Conservation (phyloP, 2,113 vertebrate genomes). For the Acrocephalus kingi region DNA sequence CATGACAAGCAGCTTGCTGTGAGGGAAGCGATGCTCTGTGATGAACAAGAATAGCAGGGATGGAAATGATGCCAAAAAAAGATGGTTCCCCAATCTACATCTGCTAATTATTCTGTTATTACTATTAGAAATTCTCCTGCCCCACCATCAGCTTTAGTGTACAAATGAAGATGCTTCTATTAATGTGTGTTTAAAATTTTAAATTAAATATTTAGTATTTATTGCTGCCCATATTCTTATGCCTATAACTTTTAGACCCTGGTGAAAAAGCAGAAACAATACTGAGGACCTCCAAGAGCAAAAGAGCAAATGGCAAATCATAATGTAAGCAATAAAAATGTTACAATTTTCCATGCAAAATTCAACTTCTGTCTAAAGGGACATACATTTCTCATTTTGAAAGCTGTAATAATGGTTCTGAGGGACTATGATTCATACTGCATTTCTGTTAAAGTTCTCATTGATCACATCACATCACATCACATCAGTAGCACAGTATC, state of each 20-base stretch:
- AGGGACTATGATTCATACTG: neutral
- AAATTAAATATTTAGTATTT: neutral
- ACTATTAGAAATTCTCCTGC: neutral
- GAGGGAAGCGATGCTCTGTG: neutral
- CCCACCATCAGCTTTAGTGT: neutral
- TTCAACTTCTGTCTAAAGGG: neutral
- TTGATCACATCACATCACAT: neutral
- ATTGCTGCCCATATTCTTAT: neutral
- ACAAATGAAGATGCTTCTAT: neutral
- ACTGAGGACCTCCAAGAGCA: neutral
- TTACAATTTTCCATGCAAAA: neutral
- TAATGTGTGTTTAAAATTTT: neutral
- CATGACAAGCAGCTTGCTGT: neutral
- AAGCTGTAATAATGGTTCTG: neutral
- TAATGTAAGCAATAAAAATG: neutral
- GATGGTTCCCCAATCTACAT: accelerated
- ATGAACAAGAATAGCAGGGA: neutral
- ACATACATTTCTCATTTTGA: neutral
- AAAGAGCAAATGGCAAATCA: neutral
- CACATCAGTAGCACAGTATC: neutral
- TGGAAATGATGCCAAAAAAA: neutral
- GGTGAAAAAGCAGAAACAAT: neutral
- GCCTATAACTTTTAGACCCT: neutral
- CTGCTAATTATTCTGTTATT: neutral
- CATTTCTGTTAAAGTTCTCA: neutral